A percentile compares a stretch with the other conserved stretches of the same genome.
These are phyloP conservation scores for Clistopyga incitator DNA, from an alignment of 2,888 invertebrate genomes.

Conservation along the genomic window DNA sequence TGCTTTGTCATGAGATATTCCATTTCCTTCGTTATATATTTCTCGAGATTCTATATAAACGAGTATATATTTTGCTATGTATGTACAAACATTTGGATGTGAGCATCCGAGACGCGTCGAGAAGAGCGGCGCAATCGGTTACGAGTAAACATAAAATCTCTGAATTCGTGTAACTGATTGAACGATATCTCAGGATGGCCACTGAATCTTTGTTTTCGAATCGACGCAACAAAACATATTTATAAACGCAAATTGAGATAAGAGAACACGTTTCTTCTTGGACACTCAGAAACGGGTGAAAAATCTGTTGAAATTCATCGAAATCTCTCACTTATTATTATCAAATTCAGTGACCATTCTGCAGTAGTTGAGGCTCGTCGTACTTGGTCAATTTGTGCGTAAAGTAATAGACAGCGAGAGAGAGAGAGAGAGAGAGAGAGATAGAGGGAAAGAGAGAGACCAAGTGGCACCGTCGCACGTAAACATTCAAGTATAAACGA, in stretches of 20 bases:
- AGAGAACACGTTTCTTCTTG: too few species aligned
- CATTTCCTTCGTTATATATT: background rate
- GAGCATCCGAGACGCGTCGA: slow-evolving; percentile 9
- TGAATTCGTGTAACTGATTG: background rate
- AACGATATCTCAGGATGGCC: background rate
- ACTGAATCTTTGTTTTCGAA: background rate
- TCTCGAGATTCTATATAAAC: slow-evolving; percentile 22
- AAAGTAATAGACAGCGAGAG: background rate
- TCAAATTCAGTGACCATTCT: too few species aligned
- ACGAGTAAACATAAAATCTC: background rate
- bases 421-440: too few species aligned
- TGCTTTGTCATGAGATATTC: background rate
- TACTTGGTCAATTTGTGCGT: background rate
- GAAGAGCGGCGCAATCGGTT: background rate
- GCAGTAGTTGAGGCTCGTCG: background rate
- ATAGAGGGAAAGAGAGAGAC: background rate
- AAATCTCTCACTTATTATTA: too few species aligned
- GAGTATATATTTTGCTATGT: background rate
- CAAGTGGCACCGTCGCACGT: background rate
- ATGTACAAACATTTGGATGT: slow-evolving; percentile 4
- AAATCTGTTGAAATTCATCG: too few species aligned
- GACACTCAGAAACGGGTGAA: too few species aligned
- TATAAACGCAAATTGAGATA: too few species aligned
- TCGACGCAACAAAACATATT: too few species aligned
- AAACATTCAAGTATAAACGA: background rate